Evolutionary conservation across 2,888 invertebrate genomes (phyloP), one percentile per base, ranked within the genome.

Genomic region (Sinelater perroti): DNA sequence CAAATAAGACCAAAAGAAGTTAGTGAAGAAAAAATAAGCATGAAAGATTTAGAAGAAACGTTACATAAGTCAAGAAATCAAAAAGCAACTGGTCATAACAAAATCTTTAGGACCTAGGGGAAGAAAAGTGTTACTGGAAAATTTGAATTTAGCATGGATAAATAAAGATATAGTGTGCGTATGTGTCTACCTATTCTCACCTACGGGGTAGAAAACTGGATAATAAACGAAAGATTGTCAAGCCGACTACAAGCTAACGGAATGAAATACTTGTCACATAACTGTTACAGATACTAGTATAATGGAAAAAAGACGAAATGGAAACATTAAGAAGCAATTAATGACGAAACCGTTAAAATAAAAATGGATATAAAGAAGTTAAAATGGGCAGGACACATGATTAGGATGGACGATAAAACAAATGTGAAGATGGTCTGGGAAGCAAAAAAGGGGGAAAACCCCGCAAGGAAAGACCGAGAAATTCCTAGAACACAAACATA

Each of bases 191-290:
- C 36, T 3, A 18, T 1, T 10, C 18, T 36, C 11, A 33, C 5
- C 2, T 33, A 33, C 11, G 33, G 33, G 1, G 7, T 8, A 6
- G 6, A 14, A 33, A 33, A 36, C 18, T 36, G 36, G 17, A 18
- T 36, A 18, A 1, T 18, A 36, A 36, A 36, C 18, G 18, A 2
- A 17, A 18, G 18, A 36, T 5, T 18, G 18, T 14, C 17, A 14
- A 40, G 11, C 8, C 1, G 40, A 24, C 20, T 40, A n/a, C 40
- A 40, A 14, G 24, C 42, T 14, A 24, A 11, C 1, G 24, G 13
- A 42, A 42, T 42, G 18, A 42, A 42, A 14, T 42, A 26, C n/a
- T 17, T 42, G 8, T n/a, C n/a, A n/a, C n/a, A 21, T 21, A 20
- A 40, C n/a, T 21, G 24, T 40, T 20, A 3, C 13, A 4, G 40